These are phyloP conservation scores for Anoplolepis gracilipes DNA, from an alignment of 1,140 invertebrate genomes.

Conservation along the genomic window DNA sequence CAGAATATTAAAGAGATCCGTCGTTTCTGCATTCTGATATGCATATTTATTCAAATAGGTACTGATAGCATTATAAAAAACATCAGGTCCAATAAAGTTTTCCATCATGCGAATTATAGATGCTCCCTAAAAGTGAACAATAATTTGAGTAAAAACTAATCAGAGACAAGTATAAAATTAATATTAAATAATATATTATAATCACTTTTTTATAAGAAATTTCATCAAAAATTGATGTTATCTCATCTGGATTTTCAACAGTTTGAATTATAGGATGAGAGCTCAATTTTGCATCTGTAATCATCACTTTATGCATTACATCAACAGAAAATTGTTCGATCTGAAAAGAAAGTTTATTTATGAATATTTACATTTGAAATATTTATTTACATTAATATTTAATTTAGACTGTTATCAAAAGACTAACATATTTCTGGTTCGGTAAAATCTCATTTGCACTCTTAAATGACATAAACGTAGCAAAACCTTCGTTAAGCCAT, in stretches of 20 bases:
- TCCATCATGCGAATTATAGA: constrained; percentile 96
- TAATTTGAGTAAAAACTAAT: neutral
- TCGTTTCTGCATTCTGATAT: constrained; percentile 92
- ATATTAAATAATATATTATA: constrained; percentile 35
- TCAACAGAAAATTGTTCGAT: constrained; percentile 91
- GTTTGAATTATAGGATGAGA: constrained; percentile 95
- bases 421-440: constrained; percentile 93
- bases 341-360: constrained; percentile 75
- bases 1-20: constrained; percentile 91
- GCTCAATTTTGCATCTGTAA: constrained; percentile 92
- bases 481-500: constrained; percentile 97
- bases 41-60: constrained; percentile 90
- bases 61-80: constrained; percentile 91
- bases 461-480: constrained; percentile 94
- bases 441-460: constrained; percentile 90
- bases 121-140: constrained; percentile 89
- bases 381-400: neutral
- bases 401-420: neutral
- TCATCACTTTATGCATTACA: constrained; percentile 91
- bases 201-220: constrained; percentile 96
- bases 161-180: neutral
- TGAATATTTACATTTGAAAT: neutral
- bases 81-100: constrained; percentile 91
- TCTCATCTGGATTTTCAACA: constrained; percentile 94
- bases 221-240: constrained; percentile 96